Percentiles rank a stretch among this genome's conserved stretches.
Evolutionary conservation across 2,113 vertebrate genomes (phyloP).

Genomic region (Eulemur macaco): DNA sequence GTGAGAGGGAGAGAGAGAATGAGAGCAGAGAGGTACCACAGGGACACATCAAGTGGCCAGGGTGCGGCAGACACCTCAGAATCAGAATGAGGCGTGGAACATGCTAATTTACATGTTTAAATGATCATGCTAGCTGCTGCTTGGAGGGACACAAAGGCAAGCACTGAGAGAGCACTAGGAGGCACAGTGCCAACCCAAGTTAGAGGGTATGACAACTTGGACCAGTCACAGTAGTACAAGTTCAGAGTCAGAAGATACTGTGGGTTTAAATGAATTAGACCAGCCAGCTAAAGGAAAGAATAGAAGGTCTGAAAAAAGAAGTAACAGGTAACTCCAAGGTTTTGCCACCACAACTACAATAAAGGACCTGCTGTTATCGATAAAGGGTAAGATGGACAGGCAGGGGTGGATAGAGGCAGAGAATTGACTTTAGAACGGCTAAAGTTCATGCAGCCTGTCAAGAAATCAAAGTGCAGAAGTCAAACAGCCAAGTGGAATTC

Average conservation of each 20-base stretch:
- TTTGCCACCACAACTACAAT: background rate
- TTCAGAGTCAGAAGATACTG: background rate
- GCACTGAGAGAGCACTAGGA: background rate
- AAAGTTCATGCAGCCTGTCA: background rate
- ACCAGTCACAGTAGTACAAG: background rate
- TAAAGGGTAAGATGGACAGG: background rate
- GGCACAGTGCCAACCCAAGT: background rate
- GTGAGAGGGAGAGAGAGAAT: background rate
- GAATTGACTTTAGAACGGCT: background rate
- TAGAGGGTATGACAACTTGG: too few relatives aligned
- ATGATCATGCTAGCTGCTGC: background rate
- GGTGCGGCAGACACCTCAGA: too few relatives aligned
- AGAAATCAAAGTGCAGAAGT: background rate
- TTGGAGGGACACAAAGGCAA: background rate
- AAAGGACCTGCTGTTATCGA: background rate
- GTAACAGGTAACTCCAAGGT: background rate
- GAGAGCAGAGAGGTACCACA: background rate
- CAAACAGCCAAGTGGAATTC: background rate
- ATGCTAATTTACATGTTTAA: fast-evolving
- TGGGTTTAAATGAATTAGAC: background rate
- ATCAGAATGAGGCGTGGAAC: background rate
- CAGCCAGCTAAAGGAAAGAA: background rate
- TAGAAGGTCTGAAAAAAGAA: background rate
- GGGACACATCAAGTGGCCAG: background rate
- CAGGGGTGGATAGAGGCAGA: background rate